Evolutionary conservation across 2,113 vertebrate genomes (phyloP).

Genomic region (Emydura subglobosa): DNA sequence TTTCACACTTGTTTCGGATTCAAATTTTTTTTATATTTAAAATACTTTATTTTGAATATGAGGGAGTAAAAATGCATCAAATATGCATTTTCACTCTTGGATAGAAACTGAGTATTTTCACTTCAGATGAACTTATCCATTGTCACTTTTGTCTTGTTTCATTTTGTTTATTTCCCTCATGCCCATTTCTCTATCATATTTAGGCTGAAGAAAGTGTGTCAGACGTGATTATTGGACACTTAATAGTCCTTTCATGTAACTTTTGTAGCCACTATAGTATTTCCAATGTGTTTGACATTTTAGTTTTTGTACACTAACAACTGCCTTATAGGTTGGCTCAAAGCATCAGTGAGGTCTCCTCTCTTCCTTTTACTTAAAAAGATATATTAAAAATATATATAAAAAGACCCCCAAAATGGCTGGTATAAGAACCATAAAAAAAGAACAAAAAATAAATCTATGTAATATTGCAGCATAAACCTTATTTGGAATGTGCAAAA

Average conservation of each 20-base stretch:
- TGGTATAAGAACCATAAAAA: constrained; percentile 79
- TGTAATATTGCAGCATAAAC: constrained; percentile 62
- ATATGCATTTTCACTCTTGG: not conserved
- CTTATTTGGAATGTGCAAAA: constrained; percentile 81
- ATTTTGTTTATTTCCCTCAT: constrained; percentile 15
- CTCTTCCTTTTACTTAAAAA: constrained; percentile 40
- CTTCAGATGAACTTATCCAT: not conserved
- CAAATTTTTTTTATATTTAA: not conserved
- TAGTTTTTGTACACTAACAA: constrained; percentile 36
- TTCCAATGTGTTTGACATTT: not conserved
- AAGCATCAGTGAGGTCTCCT: constrained; percentile 68
- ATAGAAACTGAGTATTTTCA: not conserved
- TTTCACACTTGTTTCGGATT: constrained; percentile 25
- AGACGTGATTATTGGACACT: constrained; percentile 19
- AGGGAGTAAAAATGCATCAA: not conserved
- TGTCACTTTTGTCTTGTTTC: constrained; percentile 22
- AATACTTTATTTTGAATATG: constrained; percentile 32
- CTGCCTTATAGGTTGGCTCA: constrained; percentile 61
- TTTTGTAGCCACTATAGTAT: not conserved
- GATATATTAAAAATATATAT: not conserved
- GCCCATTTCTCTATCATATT: not conserved
- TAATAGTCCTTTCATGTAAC: constrained; percentile 2
- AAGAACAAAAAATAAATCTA: constrained; percentile 37
- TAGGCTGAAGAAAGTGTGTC: not conserved
- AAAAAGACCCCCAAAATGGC: constrained; percentile 54